These are phyloP conservation scores for Lasiommata megera DNA, from an alignment of 2,888 invertebrate species.

Conservation along the genomic window DNA sequence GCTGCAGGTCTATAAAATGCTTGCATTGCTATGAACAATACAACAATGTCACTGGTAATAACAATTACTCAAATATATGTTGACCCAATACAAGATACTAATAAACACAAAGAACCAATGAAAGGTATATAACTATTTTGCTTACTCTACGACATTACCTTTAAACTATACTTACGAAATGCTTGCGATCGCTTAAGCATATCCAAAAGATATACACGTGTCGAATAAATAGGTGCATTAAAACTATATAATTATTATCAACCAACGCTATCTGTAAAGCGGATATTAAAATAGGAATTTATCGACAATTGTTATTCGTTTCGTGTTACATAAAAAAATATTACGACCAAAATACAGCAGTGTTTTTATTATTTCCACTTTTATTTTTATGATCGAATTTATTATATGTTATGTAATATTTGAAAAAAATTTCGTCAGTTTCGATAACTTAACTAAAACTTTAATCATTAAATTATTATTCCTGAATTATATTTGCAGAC, in stretches of 20 bases:
- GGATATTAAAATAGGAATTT: conserved; percentile 34
- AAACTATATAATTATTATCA: conserved; percentile 17
- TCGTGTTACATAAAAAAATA: conserved; percentile 28
- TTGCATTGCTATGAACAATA: too few relatives aligned
- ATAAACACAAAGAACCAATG: too few relatives aligned
- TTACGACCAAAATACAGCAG: conserved; percentile 5
- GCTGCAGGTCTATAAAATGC: too few relatives aligned
- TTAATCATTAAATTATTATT: too few relatives aligned
- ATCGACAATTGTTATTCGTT: conserved; percentile 32
- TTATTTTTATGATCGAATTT: conserved; percentile 2
- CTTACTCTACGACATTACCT: not conserved
- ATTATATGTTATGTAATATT: not conserved
- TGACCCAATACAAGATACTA: too few relatives aligned
- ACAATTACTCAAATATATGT: too few relatives aligned
- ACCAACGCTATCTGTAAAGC: conserved; percentile 26
- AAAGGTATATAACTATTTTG: too few relatives aligned
- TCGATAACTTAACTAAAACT: too few relatives aligned
- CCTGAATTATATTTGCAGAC: too few relatives aligned
- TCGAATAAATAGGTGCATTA: conserved; percentile 16
- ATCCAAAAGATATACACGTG: conserved; percentile 22
- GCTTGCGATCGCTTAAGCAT: not conserved
- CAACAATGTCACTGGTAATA: too few relatives aligned
- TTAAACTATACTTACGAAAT: not conserved
- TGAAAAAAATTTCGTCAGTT: not conserved
- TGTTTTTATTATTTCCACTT: conserved; percentile 13